phyloP scores from a whole-genome alignment of 2,113 vertebrate genomes.

The Pipa parva region DNA sequence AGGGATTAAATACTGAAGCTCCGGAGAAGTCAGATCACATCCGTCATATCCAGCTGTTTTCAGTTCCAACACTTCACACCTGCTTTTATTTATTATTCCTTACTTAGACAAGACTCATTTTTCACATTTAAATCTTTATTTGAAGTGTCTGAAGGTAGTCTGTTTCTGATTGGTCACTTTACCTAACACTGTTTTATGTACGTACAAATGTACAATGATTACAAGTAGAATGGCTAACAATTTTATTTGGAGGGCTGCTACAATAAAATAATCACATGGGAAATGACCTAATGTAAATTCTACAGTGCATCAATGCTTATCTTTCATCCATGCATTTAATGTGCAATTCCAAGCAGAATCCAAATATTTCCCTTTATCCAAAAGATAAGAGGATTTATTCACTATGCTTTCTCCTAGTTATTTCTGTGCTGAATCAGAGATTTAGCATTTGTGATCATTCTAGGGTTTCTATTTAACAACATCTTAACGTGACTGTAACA shows the following conservation, averaged over 20 bases:
- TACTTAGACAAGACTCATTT: slow-evolving; percentile 59
- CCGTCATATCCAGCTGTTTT: slow-evolving; percentile 65
- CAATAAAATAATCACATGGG: background rate
- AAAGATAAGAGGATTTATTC: too few relatives aligned
- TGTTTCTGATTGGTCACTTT: slow-evolving; percentile 27
- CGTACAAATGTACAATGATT: background rate
- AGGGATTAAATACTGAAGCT: slow-evolving; percentile 64
- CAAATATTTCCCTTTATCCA: too few relatives aligned
- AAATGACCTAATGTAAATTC: background rate
- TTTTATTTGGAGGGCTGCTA: slow-evolving; percentile 38
- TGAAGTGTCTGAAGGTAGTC: slow-evolving; percentile 23
- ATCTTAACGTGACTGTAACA: too few relatives aligned
- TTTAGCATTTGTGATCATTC: too few relatives aligned
- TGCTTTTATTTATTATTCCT: slow-evolving; percentile 73
- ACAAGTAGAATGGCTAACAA: rapidly evolving
- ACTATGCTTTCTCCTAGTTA: too few relatives aligned
- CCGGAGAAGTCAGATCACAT: slow-evolving; percentile 61
- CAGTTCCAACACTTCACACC: slow-evolving; percentile 66
- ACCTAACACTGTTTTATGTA: background rate
- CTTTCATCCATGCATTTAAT: too few relatives aligned
- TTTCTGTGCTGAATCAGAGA: too few relatives aligned
- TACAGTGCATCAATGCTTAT: background rate
- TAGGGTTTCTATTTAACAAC: too few relatives aligned
- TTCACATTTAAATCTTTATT: slow-evolving; percentile 59
- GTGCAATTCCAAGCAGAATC: too few relatives aligned